phyloP scores from a whole-genome alignment of 2,797 vertebrate genomes.

The Miichthys miiuy region DNA sequence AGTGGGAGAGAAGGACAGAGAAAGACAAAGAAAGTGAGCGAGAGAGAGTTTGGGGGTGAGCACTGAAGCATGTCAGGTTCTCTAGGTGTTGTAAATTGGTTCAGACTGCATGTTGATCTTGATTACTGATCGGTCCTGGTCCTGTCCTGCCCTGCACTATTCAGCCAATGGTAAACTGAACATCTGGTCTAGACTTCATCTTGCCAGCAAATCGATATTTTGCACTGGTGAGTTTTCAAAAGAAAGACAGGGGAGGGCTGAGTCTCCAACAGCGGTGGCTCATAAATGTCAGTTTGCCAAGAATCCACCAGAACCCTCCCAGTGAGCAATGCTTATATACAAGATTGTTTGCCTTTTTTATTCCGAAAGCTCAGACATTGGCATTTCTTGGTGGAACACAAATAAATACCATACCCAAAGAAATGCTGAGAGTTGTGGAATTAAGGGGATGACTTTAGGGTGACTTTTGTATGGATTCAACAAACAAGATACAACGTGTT shows the following conservation, averaged over 20 bases:
- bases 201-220: slow-evolving; percentile 37
- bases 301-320: neutral
- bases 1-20: slow-evolving; percentile 37
- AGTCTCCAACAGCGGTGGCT: neutral
- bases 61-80: slow-evolving; percentile 62
- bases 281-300: slow-evolving; percentile 15
- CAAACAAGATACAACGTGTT: slow-evolving; percentile 8
- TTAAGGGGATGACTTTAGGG: slow-evolving; percentile 1
- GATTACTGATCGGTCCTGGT: slow-evolving; percentile 67
- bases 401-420: neutral
- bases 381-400: neutral
- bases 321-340: neutral
- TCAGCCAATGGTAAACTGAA: slow-evolving; percentile 29
- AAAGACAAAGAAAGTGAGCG: slow-evolving; percentile 48
- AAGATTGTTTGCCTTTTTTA: slow-evolving; percentile 3
- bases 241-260: slow-evolving; percentile 4
- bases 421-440: slow-evolving; percentile 7
- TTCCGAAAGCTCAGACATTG: neutral
- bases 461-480: slow-evolving; percentile 17
- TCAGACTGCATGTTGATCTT: slow-evolving; percentile 69
- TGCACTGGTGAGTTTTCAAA: slow-evolving; percentile 26
- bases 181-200: slow-evolving; percentile 41
- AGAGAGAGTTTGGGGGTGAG: slow-evolving; percentile 27
- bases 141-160: slow-evolving; percentile 36
- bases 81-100: slow-evolving; percentile 72